Base-by-base conservation (phyloP, 1,140 invertebrate species). In the Ephestia elutella region DNA sequence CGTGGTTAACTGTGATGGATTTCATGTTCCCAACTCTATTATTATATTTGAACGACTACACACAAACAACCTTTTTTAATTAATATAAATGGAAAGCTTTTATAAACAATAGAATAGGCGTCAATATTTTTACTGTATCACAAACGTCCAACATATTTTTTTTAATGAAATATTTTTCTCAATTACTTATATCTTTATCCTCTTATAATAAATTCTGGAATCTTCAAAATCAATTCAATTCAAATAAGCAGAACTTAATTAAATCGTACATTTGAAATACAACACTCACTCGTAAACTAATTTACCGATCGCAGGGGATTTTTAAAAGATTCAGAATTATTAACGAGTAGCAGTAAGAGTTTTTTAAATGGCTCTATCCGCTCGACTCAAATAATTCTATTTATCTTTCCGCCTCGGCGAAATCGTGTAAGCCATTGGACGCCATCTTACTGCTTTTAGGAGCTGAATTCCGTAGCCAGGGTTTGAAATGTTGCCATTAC, bases 401-500 rank as follows among this genome's bases (percentile, higher is more conserved):
- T 44, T 44, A 44, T 44, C 38, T 44, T 44, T 44, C 38, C 38
- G 38, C 38, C 15, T 44, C 38, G n/a, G 38, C 15, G 3, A 15
- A 44, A 44, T 44, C 38, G 15, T 44, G n/a, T 15, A 44, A 17
- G 30, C 30, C 30, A 44, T 44, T 44, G 13, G 38, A 44, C 13
- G 19, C 13, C n/a, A 49, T 49, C 44, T 49, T 49, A 15, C 44
- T 49, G 44, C 44, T 49, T 50, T 50, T 50, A 50, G 49, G 9
- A 21, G 49, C 49, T 50, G 49, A 50, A 50, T 21, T 50, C 10
- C 18, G n/a, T 20, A 2, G 49, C 18, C 49, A 50, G 49, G 20
- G 49, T 50, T 50, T 50, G 18, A 21, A 50, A 50, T 50, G 49
- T 50, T 50, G 49, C 49, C 20, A 50, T 50, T 50, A 50, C 50